Evolutionary conservation across 1,140 invertebrate species (phyloP).

Genomic region (Apis florea): DNA sequence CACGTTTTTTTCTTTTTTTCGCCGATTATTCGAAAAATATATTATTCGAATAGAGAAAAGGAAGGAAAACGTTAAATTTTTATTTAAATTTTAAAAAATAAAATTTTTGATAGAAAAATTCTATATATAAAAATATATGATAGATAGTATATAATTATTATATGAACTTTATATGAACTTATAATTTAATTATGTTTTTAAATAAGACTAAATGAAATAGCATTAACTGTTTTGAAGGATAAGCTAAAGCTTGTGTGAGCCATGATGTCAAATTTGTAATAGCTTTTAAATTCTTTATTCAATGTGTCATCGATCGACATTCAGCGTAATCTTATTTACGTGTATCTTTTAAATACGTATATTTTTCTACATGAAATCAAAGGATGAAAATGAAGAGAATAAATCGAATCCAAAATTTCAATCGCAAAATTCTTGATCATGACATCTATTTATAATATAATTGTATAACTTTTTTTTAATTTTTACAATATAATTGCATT

Average conservation of each 20-base stretch:
- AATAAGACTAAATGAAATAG: conserved; percentile 31
- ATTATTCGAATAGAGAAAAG: no score
- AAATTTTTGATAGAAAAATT: not conserved
- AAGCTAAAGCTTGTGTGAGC: conserved; percentile 41
- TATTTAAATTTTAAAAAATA: not conserved
- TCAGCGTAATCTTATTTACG: conserved; percentile 41
- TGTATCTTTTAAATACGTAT: conserved; percentile 20
- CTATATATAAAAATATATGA: not conserved
- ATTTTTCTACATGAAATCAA: conserved; percentile 14
- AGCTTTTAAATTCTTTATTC: conserved; percentile 51
- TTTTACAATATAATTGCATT: not conserved
- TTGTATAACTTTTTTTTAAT: no score
- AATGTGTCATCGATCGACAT: conserved; percentile 53
- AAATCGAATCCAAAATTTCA: not conserved
- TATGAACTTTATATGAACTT: not conserved
- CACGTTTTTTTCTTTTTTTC: not conserved
- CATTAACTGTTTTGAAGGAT: conserved; percentile 44
- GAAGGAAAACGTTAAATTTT: no score
- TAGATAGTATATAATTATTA: no score
- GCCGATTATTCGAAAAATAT: not conserved
- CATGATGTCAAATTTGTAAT: conserved; percentile 61
- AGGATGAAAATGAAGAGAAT: not conserved
- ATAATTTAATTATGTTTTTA: conserved; percentile 11
- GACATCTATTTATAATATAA: not conserved
- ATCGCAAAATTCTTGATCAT: not conserved